phyloP scores from a whole-genome alignment of 2,113 vertebrate genomes.

The Hippocampus guttulatus region DNA sequence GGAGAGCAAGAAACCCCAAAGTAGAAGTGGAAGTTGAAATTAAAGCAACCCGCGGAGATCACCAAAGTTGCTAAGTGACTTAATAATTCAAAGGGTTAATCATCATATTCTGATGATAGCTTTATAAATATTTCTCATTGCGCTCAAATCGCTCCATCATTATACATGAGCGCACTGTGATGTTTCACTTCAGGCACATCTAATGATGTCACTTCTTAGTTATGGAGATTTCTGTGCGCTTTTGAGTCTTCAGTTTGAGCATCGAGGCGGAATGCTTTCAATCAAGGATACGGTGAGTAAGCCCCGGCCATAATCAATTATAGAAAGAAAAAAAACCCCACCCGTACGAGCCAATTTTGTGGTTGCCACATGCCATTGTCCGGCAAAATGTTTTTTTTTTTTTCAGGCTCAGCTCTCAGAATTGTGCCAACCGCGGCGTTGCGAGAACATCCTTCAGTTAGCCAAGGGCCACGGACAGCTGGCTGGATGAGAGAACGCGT shows the following conservation, averaged over 20 bases:
- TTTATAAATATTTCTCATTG: slow-evolving; percentile 14
- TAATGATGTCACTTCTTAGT: slow-evolving; percentile 9
- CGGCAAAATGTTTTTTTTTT: slow-evolving; percentile 10
- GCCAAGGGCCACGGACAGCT: slow-evolving; percentile 55
- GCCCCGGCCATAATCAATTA: background rate
- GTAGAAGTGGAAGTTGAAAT: slow-evolving; percentile 34
- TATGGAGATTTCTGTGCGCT: slow-evolving; percentile 3
- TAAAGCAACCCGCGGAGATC: slow-evolving; percentile 44
- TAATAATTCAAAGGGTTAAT: slow-evolving; percentile 41
- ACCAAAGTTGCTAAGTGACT: slow-evolving; percentile 41
- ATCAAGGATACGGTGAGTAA: background rate
- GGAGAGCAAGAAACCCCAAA: slow-evolving; percentile 36
- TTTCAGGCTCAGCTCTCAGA: slow-evolving; percentile 16
- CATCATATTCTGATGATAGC: slow-evolving; percentile 41
- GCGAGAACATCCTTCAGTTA: slow-evolving; percentile 35
- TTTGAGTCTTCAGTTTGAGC: background rate
- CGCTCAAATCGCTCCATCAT: slow-evolving; percentile 9
- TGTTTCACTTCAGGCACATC: slow-evolving; percentile 10
- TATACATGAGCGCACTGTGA: background rate
- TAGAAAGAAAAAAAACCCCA: background rate
- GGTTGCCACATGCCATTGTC: background rate
- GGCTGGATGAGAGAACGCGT: slow-evolving; percentile 39
- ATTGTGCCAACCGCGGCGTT: slow-evolving; percentile 28
- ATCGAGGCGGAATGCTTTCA: background rate
- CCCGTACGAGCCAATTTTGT: background rate